Evolutionary conservation across 2,797 vertebrate genomes (phyloP).

Genomic region (Tokudaia tokunoshimensis): DNA sequence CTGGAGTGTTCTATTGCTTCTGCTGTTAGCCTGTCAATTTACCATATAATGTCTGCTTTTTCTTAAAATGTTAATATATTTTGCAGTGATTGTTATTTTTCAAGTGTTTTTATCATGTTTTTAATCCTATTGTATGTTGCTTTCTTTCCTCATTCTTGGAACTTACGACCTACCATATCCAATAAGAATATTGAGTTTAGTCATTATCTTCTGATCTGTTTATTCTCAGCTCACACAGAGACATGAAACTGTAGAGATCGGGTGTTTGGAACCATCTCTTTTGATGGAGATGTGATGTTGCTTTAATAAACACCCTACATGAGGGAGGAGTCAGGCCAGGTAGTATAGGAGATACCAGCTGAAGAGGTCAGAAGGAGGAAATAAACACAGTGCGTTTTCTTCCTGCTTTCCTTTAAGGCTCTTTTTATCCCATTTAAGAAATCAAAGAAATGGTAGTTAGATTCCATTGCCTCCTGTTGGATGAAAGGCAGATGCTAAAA

Average conservation of each 20-base stretch:
- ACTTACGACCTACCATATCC: not conserved
- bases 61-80: not conserved
- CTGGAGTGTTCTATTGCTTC: not conserved
- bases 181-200: slow-evolving; percentile 17
- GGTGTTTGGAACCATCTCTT: slow-evolving; percentile 38
- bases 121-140: not conserved
- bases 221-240: not conserved
- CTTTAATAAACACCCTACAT: not conserved
- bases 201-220: slow-evolving; percentile 18
- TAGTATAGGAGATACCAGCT: not conserved
- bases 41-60: not conserved
- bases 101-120: slow-evolving; percentile 9
- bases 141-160: not conserved
- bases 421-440: not conserved
- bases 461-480: not conserved
- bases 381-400: not conserved
- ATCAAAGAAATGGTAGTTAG: not conserved
- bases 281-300: not conserved
- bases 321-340: not conserved
- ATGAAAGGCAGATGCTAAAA: not conserved
- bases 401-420: slow-evolving; percentile 12
- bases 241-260: not conserved
- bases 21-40: not conserved
- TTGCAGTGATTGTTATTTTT: slow-evolving; percentile 32
- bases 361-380: not conserved